A percentile compares a stretch with the other conserved stretches of the same genome.
Evolutionary conservation across 2,888 invertebrate species (phyloP).

Genomic region (Alloplasta piceator): DNA sequence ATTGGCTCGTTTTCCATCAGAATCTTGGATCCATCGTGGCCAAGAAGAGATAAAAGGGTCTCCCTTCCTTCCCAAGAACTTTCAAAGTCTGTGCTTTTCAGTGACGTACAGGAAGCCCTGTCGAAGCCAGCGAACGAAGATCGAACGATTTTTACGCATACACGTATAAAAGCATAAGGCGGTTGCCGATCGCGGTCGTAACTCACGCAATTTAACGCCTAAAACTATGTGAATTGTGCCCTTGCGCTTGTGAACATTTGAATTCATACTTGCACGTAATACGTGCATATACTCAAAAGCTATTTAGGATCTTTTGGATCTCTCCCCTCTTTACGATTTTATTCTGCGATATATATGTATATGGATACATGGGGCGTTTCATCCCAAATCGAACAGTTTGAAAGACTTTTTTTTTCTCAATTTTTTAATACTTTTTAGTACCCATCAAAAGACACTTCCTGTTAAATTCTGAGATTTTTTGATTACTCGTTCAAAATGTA

Average conservation of each 20-base stretch:
- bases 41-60: background rate
- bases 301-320: conserved; percentile 33
- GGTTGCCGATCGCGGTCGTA: no score
- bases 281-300: conserved; percentile 17
- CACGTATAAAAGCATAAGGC: background rate
- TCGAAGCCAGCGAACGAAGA: conserved; percentile 46
- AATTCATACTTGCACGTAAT: conserved; percentile 6
- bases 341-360: conserved; percentile 26
- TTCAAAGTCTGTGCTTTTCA: conserved; percentile 29
- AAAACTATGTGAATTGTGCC: background rate
- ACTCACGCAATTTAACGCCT: no score
- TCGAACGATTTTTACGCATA: conserved; percentile 43
- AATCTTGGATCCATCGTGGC: conserved; percentile 17
- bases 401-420: no score
- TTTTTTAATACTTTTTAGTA: no score
- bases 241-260: background rate
- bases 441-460: no score
- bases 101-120: conserved; percentile 28
- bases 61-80: conserved; percentile 26
- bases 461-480: no score
- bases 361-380: no score
- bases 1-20: background rate
- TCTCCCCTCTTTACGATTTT: conserved; percentile 40
- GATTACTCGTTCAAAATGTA: no score
- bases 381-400: no score